Conservation (phyloP, 2,113 vertebrate genomes). For the Sphaerodactylus townsendi region DNA sequence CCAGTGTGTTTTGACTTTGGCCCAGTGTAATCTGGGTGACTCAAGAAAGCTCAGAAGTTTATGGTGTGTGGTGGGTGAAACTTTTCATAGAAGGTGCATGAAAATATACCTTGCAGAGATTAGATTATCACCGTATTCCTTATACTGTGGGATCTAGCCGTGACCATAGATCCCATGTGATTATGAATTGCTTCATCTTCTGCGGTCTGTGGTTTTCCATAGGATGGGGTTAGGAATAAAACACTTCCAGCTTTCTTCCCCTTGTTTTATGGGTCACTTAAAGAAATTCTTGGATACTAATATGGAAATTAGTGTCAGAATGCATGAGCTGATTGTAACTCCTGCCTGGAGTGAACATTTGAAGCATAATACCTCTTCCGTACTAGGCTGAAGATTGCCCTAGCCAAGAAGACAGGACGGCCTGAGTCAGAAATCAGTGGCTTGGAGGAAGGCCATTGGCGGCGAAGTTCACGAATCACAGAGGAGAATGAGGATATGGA, state of each 20-base stretch:
- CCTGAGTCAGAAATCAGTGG: constrained; percentile 81
- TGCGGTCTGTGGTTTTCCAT: neutral
- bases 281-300: neutral
- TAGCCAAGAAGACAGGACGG: constrained; percentile 86
- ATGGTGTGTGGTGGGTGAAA: neutral
- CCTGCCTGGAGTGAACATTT: neutral
- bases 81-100: neutral
- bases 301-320: neutral
- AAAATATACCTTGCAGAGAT: neutral
- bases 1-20: neutral
- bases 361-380: neutral
- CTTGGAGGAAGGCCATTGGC: constrained; percentile 81
- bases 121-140: neutral
- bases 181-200: neutral
- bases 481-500: constrained; percentile 83
- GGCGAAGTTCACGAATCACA: constrained; percentile 84
- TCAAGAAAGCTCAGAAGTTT: neutral
- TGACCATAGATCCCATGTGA: neutral
- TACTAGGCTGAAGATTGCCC: constrained; percentile 83
- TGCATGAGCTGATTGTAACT: neutral
- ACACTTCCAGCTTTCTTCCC: neutral
- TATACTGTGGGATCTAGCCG: neutral
- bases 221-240: neutral
- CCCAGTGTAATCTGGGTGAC: too few species aligned
- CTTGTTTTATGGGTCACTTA: neutral